Evolutionary conservation across 2,797 vertebrate genomes (phyloP).

Genomic region (Aselliscus stoliczkanus): DNA sequence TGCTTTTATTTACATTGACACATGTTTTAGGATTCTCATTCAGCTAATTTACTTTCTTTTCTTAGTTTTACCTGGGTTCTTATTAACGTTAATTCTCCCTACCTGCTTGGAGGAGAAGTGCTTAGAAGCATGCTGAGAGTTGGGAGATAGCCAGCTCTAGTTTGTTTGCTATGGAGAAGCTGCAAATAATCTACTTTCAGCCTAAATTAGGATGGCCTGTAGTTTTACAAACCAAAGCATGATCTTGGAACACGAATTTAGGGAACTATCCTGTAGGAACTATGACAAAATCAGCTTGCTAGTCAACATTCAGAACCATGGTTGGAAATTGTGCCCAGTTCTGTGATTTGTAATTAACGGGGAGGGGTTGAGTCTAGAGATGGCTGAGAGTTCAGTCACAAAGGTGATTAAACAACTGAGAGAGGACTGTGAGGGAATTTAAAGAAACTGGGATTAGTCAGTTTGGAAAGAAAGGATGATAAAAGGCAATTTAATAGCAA

Average conservation of each 20-base stretch:
- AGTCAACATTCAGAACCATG: neutral
- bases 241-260: neutral
- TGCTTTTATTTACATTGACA: neutral
- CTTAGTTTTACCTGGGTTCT: neutral
- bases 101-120: neutral
- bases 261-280: neutral
- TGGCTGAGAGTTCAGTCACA: slow-evolving; percentile 51
- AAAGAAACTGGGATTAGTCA: slow-evolving; percentile 57
- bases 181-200: slow-evolving; percentile 14
- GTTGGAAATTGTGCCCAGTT: slow-evolving; percentile 35
- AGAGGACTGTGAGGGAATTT: slow-evolving; percentile 57
- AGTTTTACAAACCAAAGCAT: slow-evolving; percentile 37
- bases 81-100: neutral
- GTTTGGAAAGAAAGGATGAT: slow-evolving; percentile 40
- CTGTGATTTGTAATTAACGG: slow-evolving; percentile 31
- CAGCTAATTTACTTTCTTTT: neutral
- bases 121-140: neutral
- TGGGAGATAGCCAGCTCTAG: neutral
- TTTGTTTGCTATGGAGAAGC: neutral
- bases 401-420: slow-evolving; percentile 62
- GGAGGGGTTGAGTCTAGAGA: slow-evolving; percentile 31
- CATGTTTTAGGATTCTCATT: neutral
- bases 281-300: neutral
- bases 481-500: slow-evolving; percentile 58
- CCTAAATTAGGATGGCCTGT: neutral